These are phyloP conservation scores for Amblyopsis hoosieri DNA, from an alignment of 2,797 vertebrate genomes.

Conservation along the genomic window DNA sequence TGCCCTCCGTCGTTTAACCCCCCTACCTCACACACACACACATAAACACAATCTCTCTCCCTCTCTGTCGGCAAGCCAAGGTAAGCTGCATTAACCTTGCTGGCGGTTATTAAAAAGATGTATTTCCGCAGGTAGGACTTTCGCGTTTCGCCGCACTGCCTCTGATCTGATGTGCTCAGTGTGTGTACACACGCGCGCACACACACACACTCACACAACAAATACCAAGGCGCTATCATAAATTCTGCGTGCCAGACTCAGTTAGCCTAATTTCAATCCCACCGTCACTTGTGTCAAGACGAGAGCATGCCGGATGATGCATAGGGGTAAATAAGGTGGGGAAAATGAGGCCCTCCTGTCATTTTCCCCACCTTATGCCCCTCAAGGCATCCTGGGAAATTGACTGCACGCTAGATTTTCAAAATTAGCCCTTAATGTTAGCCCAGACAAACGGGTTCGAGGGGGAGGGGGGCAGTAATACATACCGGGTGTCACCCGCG, in stretches of 20 bases:
- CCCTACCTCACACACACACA: not conserved
- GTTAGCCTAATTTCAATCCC: constrained; percentile 87
- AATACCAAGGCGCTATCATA: constrained; percentile 87
- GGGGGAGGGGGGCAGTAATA: constrained; percentile 81
- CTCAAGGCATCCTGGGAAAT: constrained; percentile 95
- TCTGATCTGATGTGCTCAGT: constrained; percentile 40
- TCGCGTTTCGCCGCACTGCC: constrained; percentile 44
- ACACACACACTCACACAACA: constrained; percentile 66
- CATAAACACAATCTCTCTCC: constrained; percentile 18
- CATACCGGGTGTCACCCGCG: constrained; percentile 87
- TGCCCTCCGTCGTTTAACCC: constrained; percentile 19
- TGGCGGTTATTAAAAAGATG: constrained; percentile 98
- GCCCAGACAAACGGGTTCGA: constrained; percentile 86
- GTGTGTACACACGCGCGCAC: constrained; percentile 28
- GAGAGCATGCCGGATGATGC: constrained; percentile 91
- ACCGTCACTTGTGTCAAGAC: constrained; percentile 87
- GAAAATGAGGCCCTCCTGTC: constrained; percentile 92
- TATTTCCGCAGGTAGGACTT: constrained; percentile 89
- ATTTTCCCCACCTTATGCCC: constrained; percentile 94
- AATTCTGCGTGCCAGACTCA: constrained; percentile 90
- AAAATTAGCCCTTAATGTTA: constrained; percentile 99
- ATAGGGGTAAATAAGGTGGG: constrained; percentile 99
- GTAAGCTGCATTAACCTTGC: constrained; percentile 98
- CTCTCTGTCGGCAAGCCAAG: constrained; percentile 84
- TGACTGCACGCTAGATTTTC: constrained; percentile 99